phyloP scores from a whole-genome alignment of 1,140 invertebrate species.

The Drosophila pseudoananassae region DNA sequence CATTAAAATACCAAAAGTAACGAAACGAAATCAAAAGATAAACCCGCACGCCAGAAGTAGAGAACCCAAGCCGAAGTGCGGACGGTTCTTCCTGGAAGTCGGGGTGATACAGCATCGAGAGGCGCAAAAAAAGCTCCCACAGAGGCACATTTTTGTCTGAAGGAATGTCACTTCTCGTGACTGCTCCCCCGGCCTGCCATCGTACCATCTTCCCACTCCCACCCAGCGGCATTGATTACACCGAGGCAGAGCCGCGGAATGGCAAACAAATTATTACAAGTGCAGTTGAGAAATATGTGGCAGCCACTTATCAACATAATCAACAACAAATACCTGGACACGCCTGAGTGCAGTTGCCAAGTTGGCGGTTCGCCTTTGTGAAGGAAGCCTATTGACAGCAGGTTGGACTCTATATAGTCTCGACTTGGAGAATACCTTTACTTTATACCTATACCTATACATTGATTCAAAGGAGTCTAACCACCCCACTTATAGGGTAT shows the following conservation, averaged over 20 bases:
- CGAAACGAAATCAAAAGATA: conserved; percentile 70
- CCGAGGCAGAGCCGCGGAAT: conserved; percentile 42
- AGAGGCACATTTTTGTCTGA: conserved; percentile 47
- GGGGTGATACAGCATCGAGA: conserved; percentile 37
- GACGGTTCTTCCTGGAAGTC: conserved; percentile 62
- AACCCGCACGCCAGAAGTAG: conserved; percentile 56
- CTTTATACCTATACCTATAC: too few species aligned
- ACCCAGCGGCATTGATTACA: conserved; percentile 74
- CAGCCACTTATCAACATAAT: conserved; percentile 79
- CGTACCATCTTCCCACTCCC: conserved; percentile 9
- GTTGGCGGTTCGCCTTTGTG: conserved; percentile 52
- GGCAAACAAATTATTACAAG: conserved; percentile 82
- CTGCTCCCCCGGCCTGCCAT: neutral
- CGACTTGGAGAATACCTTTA: conserved; percentile 4
- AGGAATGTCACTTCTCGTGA: conserved; percentile 49
- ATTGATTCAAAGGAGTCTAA: too few species aligned
- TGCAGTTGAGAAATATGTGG: conserved; percentile 78
- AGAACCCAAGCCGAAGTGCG: neutral
- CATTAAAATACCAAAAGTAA: conserved; percentile 74
- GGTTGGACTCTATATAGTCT: conserved; percentile 10
- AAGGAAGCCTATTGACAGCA: conserved; percentile 60
- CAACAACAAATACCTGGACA: conserved; percentile 81
- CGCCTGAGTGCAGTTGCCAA: conserved; percentile 64
- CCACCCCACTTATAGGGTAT: conserved; percentile 5
- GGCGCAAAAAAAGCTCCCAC: conserved; percentile 53